Evolutionary conservation across 1,140 invertebrate genomes (phyloP).

Genomic region (Arctopsyche grandis): DNA sequence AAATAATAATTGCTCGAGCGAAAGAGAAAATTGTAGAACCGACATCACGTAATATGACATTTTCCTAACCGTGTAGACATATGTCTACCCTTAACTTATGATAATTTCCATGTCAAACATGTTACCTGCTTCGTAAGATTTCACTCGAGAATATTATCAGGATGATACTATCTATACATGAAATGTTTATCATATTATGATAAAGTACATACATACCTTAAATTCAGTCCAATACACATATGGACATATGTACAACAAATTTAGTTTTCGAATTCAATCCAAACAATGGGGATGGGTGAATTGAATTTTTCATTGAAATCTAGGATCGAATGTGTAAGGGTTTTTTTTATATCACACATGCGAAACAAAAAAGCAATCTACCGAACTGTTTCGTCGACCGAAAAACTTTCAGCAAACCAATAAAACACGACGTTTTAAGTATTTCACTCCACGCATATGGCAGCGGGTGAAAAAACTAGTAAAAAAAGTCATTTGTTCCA

Average conservation of each 20-base stretch:
- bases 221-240: no score
- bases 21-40: background rate
- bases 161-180: no score
- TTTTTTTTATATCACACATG: background rate
- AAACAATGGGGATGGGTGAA: no score
- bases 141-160: no score
- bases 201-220: no score
- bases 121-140: background rate
- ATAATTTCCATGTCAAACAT: slow-evolving; percentile 7
- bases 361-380: slow-evolving; percentile 16
- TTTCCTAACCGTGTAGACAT: background rate
- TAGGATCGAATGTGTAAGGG: no score
- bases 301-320: no score
- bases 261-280: no score
- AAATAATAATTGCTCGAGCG: background rate
- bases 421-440: background rate
- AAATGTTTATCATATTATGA: no score
- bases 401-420: slow-evolving; percentile 17
- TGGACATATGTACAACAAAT: no score
- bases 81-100: background rate
- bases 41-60: background rate
- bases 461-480: background rate
- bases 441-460: slow-evolving; percentile 5
- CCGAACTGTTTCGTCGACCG: background rate
- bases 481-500: background rate